Conservation (phyloP, 30 jellyfish, hydroid and myxozoan genomes). For the Hydractinia symbiolongicarpus region DNA sequence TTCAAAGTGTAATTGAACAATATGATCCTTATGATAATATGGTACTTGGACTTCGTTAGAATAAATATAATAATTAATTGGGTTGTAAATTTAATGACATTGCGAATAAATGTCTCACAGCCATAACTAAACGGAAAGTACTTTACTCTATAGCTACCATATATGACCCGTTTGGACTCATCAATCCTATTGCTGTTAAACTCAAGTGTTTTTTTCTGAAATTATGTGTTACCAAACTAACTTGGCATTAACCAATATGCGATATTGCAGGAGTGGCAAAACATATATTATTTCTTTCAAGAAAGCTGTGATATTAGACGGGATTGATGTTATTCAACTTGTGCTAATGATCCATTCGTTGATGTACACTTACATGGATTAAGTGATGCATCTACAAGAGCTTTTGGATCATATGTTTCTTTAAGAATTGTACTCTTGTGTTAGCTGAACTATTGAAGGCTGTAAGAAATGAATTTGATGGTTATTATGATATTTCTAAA, state of each 20-base stretch:
- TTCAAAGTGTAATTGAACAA: neutral
- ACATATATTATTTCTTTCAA: no score
- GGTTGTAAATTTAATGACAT: no score
- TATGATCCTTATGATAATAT: neutral
- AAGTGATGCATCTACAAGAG: neutral
- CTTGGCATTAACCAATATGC: neutral
- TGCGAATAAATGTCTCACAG: no score
- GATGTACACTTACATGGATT: neutral
- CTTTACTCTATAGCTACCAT: neutral
- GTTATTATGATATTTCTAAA: neutral
- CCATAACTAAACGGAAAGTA: no score
- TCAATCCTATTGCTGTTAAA: neutral
- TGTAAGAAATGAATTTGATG: neutral
- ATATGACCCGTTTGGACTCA: neutral
- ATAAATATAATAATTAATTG: no score
- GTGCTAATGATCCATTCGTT: no score
- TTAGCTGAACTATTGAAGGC: neutral
- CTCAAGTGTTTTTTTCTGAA: neutral
- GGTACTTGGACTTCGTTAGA: neutral
- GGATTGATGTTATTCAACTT: no score
- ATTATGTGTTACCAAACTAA: neutral
- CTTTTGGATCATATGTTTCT: neutral
- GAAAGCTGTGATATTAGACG: no score
- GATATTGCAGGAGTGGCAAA: no score
- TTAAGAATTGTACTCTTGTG: neutral